Evolutionary conservation across 1,140 invertebrate genomes (phyloP).

Genomic region (Pogonognathellus flavescens): DNA sequence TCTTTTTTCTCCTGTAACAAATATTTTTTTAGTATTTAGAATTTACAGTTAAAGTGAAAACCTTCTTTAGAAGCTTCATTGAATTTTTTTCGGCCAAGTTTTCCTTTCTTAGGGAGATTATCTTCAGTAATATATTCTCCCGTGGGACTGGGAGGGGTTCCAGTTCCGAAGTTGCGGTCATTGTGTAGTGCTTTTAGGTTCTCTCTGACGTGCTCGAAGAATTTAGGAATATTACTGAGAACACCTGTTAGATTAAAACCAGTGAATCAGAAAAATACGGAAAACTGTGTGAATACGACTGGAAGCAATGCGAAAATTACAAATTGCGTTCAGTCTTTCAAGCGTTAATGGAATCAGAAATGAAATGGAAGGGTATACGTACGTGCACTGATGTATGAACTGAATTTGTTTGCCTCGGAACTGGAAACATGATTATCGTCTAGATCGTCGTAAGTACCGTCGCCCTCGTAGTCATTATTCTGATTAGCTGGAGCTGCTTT

Average conservation of each 20-base stretch:
- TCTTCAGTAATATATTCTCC: background rate
- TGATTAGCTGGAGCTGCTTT: background rate
- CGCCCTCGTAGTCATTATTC: conserved; percentile 1
- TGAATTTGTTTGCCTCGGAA: conserved; percentile 54
- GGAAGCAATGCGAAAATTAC: background rate
- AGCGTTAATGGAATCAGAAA: conserved; percentile 2
- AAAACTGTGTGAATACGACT: too few relatives aligned
- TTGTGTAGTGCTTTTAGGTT: conserved; percentile 60
- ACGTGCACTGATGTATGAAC: conserved; percentile 62
- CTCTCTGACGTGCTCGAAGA: conserved; percentile 62
- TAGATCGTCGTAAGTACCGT: background rate
- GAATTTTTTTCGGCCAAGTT: background rate
- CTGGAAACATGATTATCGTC: conserved; percentile 37
- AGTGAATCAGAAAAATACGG: background rate
- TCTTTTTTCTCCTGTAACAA: too few relatives aligned
- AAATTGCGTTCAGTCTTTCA: background rate
- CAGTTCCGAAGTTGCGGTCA: background rate
- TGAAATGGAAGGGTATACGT: conserved; percentile 45
- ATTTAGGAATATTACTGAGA: conserved; percentile 63
- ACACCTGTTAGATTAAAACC: conserved; percentile 57
- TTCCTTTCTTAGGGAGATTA: background rate
- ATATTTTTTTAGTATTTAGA: background rate
- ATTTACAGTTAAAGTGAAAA: conserved; percentile 29
- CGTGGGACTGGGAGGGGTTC: background rate
- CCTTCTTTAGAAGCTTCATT: conserved; percentile 23